Percentiles rank a stretch among this genome's conserved stretches.
phyloP scores from a whole-genome alignment of 2,797 vertebrate species.

The Australoheros facetus region DNA sequence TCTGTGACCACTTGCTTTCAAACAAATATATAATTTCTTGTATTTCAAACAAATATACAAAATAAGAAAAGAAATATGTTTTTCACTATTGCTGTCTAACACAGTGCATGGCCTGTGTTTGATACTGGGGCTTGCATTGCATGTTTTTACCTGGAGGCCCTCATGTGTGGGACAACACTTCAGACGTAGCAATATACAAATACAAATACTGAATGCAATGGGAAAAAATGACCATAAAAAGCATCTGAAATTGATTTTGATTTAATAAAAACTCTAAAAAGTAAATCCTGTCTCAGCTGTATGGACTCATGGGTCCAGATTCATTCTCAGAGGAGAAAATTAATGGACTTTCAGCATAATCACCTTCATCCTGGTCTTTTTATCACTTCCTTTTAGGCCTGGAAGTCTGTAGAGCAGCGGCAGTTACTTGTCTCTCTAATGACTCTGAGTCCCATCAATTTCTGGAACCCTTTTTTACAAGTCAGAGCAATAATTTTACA shows the following conservation, averaged over 20 bases:
- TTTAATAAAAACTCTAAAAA: background rate
- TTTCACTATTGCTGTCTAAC: too few relatives aligned
- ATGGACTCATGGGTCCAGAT: background rate
- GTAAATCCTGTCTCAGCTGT: background rate
- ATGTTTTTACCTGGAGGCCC: too few relatives aligned
- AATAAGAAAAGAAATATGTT: too few relatives aligned
- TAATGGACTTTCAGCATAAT: conserved; percentile 35
- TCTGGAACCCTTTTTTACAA: background rate
- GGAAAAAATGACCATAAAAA: background rate
- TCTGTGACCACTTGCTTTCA: too few relatives aligned
- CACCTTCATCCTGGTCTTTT: conserved; percentile 27
- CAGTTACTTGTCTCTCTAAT: conserved; percentile 37
- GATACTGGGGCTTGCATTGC: too few relatives aligned
- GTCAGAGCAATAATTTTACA: conserved; percentile 27
- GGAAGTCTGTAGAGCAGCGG: conserved; percentile 4
- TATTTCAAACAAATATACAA: too few relatives aligned
- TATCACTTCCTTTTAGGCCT: conserved; percentile 29
- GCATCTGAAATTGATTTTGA: background rate
- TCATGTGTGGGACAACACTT: background rate
- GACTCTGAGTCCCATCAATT: conserved; percentile 33
- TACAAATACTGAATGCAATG: background rate
- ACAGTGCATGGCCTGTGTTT: too few relatives aligned
- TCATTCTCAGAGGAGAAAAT: conserved; percentile 32
- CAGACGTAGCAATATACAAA: background rate
- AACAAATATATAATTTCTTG: too few relatives aligned